Base-by-base conservation (phyloP, 2,888 invertebrate genomes). In the Neoaliturus tenellus region DNA sequence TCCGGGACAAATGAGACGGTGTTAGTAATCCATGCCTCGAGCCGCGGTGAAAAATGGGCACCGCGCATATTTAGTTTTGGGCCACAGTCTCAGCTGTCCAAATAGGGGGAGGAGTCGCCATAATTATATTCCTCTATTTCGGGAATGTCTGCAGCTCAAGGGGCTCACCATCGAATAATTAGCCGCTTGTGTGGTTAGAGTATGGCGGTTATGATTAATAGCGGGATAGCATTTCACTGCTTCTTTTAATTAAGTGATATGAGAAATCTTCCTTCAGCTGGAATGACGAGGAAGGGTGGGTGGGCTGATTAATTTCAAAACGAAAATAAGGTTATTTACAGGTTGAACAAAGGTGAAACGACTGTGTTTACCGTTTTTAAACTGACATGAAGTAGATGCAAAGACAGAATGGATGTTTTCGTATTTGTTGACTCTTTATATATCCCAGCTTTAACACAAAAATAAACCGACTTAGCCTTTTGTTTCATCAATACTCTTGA, bases 101-200 rank as follows among this genome's bases (percentile, higher is more conserved):
- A 78, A 78, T 78, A 78, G 55, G 78, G 78, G 78, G 78, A 31
- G 78, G 78, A 51, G 31, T 10, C 55, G 44, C 51, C 78, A 20
- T 78, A 78, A 78, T 78, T 78, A 78, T 55, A 55, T 51, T 51
- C 75, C 55, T 78, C 78, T 78, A 78, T 78, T 78, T 78, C 78
- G 55, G 78, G 78, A 78, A 78, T 35, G 78, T 28, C 69, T 69
- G 69, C 20, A 31, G 67, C 20, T 69, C 33, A n/a, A n/a, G 69
- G 12, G 67, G 67, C 31, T 67, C 31, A 44, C 23, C 3, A 14
- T 17, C 31, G 28, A 23, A 10, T 62, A 28, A 62, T 62, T 62
- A 62, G 28, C 28, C 17, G 62, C 62, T 62, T 62, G 62, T 62
- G 62, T 62, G 62, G 62, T 62, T 62, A 14, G 62, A 17, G 25